Conservation (phyloP, 2,797 vertebrate genomes). For the Propithecus deckenii region DNA sequence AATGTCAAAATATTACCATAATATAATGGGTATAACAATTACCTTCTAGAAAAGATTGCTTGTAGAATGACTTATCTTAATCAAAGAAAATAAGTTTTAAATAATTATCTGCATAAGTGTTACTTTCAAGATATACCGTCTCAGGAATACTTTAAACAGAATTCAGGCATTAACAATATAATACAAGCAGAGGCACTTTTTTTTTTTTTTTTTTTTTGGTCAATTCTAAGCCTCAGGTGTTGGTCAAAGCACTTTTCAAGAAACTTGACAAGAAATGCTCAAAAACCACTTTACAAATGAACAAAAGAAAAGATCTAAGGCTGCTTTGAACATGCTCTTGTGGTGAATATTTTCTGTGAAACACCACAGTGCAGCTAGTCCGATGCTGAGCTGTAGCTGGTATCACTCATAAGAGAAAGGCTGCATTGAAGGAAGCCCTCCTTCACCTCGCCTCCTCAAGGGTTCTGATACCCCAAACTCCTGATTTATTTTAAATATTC, state of each 20-base stretch:
- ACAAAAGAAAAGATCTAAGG: conserved; percentile 83
- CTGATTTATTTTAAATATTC: conserved; percentile 65
- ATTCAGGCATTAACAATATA: conserved; percentile 55
- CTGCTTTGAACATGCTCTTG: conserved; percentile 80
- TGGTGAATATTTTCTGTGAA: conserved; percentile 73
- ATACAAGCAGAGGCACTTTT: conserved; percentile 43
- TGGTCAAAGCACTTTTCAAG: conserved; percentile 81
- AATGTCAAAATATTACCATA: conserved; percentile 54
- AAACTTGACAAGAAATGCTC: conserved; percentile 79
- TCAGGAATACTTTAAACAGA: conserved; percentile 61
- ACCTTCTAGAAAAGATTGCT: conserved; percentile 26
- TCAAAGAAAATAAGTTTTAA: conserved; percentile 51
- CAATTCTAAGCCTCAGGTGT: conserved; percentile 76
- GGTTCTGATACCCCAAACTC: conserved; percentile 50
- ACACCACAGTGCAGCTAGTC: conserved; percentile 67
- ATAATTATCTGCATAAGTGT: conserved; percentile 32
- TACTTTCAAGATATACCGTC: conserved; percentile 57
- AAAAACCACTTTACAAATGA: conserved; percentile 79
- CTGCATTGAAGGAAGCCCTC: conserved; percentile 58
- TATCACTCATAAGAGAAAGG: conserved; percentile 59
- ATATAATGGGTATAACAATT: background rate
- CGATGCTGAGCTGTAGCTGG: conserved; percentile 60
- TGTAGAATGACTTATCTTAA: conserved; percentile 37
- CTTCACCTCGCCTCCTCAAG: conserved; percentile 25
- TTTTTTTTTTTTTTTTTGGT: conserved; percentile 34